Evolutionary conservation across 1,140 invertebrate genomes (phyloP).

Genomic region (Harlomillsia oculata): DNA sequence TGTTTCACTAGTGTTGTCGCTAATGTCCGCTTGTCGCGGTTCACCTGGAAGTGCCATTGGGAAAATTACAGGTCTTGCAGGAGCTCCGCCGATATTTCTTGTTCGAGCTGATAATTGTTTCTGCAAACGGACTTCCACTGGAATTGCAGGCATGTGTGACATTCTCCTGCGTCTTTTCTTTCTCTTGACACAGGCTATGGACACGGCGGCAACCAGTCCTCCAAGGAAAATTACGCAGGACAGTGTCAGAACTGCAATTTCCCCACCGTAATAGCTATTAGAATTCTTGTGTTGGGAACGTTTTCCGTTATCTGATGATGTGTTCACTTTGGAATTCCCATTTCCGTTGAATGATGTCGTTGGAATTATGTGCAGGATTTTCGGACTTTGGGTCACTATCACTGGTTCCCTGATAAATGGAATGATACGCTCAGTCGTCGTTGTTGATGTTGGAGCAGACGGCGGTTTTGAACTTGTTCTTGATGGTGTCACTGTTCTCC

Average conservation of each 20-base stretch:
- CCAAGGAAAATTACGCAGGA: conserved; percentile 68
- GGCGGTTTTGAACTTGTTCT: not conserved
- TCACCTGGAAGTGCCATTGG: conserved; percentile 33
- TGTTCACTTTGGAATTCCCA: not conserved
- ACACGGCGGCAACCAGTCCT: conserved; percentile 63
- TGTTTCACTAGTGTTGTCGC: conserved; percentile 32
- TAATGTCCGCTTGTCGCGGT: conserved; percentile 18
- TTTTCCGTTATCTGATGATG: conserved; percentile 6
- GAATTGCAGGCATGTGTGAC: conserved; percentile 29
- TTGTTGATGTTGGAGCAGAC: not conserved
- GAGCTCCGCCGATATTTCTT: conserved; percentile 21
- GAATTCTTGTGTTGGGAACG: conserved; percentile 43
- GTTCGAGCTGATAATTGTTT: conserved; percentile 19
- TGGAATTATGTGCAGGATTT: not conserved
- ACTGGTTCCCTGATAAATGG: conserved; percentile 10
- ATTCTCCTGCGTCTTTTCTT: conserved; percentile 34
- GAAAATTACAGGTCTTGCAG: conserved; percentile 33
- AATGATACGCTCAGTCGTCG: not conserved
- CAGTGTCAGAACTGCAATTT: conserved; percentile 65
- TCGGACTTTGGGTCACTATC: conserved; percentile 10
- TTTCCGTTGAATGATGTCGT: not conserved
- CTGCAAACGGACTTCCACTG: conserved; percentile 31
- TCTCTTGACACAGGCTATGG: conserved; percentile 49
- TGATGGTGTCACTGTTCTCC: not conserved
- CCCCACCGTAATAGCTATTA: conserved; percentile 55